phyloP scores from a whole-genome alignment of 2,113 vertebrate species.

The Oryzias melastigma region DNA sequence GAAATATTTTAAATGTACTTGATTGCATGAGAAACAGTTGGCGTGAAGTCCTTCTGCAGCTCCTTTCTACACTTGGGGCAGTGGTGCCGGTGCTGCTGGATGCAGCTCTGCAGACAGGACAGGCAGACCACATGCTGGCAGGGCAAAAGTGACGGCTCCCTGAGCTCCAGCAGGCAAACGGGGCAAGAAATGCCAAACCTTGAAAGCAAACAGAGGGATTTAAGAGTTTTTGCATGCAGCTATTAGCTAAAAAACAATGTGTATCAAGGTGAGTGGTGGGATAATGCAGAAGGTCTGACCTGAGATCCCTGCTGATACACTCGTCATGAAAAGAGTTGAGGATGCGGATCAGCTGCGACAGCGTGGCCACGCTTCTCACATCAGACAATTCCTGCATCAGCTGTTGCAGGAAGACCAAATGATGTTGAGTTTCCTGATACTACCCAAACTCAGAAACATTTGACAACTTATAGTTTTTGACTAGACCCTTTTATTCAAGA shows the following conservation, averaged over 20 bases:
- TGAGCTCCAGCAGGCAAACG: constrained; percentile 64
- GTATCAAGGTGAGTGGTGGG: too few relatives aligned
- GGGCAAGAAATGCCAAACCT: constrained; percentile 71
- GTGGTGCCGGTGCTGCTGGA: background rate
- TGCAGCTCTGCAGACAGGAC: constrained; percentile 49
- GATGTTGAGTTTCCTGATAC: too few relatives aligned
- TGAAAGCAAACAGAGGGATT: background rate
- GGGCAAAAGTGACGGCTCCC: constrained; percentile 65
- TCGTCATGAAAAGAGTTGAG: constrained; percentile 68
- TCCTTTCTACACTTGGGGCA: constrained; percentile 66
- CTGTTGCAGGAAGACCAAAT: constrained; percentile 36
- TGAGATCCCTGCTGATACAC: constrained; percentile 60
- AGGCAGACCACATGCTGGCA: constrained; percentile 74
- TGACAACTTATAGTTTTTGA: background rate
- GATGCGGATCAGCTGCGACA: constrained; percentile 71
- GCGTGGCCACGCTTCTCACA: constrained; percentile 38
- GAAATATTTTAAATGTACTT: constrained; percentile 27
- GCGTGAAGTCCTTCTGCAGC: constrained; percentile 39
- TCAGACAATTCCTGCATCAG: constrained; percentile 69
- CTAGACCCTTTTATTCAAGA: too few relatives aligned
- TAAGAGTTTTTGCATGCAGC: background rate
- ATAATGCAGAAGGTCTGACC: constrained; percentile 43
- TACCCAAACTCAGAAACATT: too few relatives aligned
- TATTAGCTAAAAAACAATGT: too few relatives aligned
- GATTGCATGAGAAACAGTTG: constrained; percentile 37